These are phyloP conservation scores for Callyntrura guangdongensis DNA, from an alignment of 2,888 invertebrate species.

Conservation along the genomic window DNA sequence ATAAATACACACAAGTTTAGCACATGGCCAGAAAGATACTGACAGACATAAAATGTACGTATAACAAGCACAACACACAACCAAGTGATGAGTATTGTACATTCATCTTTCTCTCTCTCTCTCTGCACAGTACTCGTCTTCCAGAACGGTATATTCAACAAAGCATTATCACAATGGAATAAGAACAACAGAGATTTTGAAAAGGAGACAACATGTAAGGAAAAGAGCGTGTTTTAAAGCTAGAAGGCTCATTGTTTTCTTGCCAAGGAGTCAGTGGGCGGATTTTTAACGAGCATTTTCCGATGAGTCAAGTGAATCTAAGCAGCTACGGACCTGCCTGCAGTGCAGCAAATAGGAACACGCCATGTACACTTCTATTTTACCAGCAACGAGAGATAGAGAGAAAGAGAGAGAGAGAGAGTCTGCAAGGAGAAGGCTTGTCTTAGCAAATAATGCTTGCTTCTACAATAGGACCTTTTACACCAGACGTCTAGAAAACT, in stretches of 20 bases:
- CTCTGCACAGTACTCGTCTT: not conserved
- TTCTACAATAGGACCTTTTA: conserved; percentile 18
- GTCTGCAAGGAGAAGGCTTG: conserved; percentile 8
- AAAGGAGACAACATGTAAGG: conserved; percentile 53
- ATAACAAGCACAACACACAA: not conserved
- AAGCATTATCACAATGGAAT: conserved; percentile 40
- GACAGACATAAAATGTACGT: conserved; percentile 18
- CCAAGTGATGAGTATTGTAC: not conserved
- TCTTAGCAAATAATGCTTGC: conserved; percentile 55
- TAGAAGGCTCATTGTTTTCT: conserved; percentile 68
- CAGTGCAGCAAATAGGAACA: conserved; percentile 34
- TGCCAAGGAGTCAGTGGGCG: conserved; percentile 74
- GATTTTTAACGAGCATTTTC: conserved; percentile 80
- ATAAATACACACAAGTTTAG: too few relatives aligned
- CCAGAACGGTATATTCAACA: not conserved
- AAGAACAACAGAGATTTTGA: conserved; percentile 54
- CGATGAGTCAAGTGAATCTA: conserved; percentile 75
- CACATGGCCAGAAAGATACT: conserved; percentile 1
- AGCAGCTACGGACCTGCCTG: conserved; percentile 60
- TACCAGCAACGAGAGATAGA: conserved; percentile 21
- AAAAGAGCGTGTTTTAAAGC: conserved; percentile 51
- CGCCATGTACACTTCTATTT: not conserved
- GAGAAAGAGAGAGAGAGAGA: conserved; percentile 21
- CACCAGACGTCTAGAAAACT: conserved; percentile 1
- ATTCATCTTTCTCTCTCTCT: not conserved